phyloP scores from a whole-genome alignment of 2,888 invertebrate species.

The Nudaria mundana region DNA sequence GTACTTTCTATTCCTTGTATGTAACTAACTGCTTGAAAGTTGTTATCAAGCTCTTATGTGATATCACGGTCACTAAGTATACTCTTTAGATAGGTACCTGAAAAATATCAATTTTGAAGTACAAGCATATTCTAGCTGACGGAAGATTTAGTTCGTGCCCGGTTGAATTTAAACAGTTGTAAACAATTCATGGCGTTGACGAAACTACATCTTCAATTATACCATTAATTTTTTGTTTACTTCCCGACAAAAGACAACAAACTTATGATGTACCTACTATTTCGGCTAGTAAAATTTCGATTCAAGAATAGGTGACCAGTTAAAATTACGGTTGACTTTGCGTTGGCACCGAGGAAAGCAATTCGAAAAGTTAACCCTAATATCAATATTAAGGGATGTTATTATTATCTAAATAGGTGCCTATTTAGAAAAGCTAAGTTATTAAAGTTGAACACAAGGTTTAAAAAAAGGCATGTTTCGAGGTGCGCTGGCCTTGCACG shows the following conservation, averaged over 20 bases:
- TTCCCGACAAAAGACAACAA: not conserved
- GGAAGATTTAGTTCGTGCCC: constrained; percentile 10
- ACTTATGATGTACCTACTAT: not conserved
- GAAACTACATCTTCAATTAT: not conserved
- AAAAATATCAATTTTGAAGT: constrained; percentile 3
- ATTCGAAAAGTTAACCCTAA: not conserved
- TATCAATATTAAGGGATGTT: too few species aligned
- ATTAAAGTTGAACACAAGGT: not conserved
- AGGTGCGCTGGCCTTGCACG: not conserved
- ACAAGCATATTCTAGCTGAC: constrained; percentile 3
- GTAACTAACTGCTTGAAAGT: not conserved
- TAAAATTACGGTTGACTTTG: constrained; percentile 1
- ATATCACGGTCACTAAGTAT: too few species aligned
- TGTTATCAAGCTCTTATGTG: too few species aligned
- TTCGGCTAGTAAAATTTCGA: not conserved
- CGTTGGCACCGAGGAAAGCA: not conserved
- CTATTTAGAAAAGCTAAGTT: constrained; percentile 1
- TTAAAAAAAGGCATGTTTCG: constrained; percentile 1
- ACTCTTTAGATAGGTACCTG: not conserved
- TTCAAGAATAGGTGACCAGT: not conserved
- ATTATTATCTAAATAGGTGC: not conserved
- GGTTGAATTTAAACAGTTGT: constrained; percentile 1
- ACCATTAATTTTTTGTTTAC: not conserved
- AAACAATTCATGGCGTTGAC: constrained; percentile 1
- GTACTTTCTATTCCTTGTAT: not conserved